These are phyloP conservation scores for Arenaria interpres DNA, from an alignment of 2,113 vertebrate genomes.

Conservation along the genomic window DNA sequence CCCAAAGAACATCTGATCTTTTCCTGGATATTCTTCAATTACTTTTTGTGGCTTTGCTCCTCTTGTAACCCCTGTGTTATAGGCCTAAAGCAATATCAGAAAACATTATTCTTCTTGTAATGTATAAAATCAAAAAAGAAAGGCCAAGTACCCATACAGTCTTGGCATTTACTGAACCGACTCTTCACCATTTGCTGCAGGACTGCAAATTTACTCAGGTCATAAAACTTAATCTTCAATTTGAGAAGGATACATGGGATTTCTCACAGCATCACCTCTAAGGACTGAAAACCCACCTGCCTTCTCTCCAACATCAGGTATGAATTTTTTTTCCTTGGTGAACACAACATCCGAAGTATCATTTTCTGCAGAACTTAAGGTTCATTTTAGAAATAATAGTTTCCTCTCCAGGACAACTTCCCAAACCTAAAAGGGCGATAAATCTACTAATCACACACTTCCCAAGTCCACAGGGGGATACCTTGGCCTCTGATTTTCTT, in stretches of 20 bases:
- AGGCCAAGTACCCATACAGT: conserved; percentile 56
- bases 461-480: background rate
- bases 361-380: background rate
- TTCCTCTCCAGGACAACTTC: conserved; percentile 11
- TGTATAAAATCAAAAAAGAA: conserved; percentile 48
- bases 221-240: conserved; percentile 13
- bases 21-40: background rate
- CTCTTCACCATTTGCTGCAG: conserved; percentile 14
- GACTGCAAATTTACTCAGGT: conserved; percentile 44
- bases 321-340: background rate
- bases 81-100: conserved; percentile 10
- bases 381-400: conserved; percentile 2
- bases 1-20: background rate
- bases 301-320: background rate
- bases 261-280: background rate
- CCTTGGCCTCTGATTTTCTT: background rate
- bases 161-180: conserved; percentile 71
- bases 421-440: background rate
- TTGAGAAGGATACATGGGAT: background rate
- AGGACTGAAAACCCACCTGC: background rate
- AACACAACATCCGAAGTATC: background rate
- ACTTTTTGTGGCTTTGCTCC: background rate
- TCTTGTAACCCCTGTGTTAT: background rate
- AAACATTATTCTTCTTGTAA: conserved; percentile 6
- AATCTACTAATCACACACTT: conserved; percentile 22